A percentile compares a stretch with the other conserved stretches of the same genome.
These are phyloP conservation scores for Thecocarcelia acutangulata DNA, from an alignment of 2,888 invertebrate genomes.

Conservation along the genomic window DNA sequence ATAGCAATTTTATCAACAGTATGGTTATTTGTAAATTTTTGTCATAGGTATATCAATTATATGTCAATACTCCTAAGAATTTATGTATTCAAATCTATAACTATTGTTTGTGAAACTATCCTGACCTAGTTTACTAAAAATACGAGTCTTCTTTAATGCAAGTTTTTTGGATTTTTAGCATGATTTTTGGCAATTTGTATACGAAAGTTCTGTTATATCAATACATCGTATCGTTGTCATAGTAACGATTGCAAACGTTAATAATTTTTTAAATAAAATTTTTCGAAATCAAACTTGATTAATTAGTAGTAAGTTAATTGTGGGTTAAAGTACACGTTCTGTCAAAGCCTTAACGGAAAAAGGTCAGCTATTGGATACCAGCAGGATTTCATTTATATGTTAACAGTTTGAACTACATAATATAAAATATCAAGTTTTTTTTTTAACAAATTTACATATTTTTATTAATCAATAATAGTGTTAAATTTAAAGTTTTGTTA, in stretches of 20 bases:
- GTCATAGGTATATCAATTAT: too few species aligned
- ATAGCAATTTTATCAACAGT: too few species aligned
- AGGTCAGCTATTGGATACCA: conserved; percentile 1
- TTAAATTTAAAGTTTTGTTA: too few species aligned
- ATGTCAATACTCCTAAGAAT: too few species aligned
- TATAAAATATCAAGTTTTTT: background rate
- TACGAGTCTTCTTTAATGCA: conserved; percentile 4
- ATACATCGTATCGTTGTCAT: conserved; percentile 40
- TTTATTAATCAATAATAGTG: too few species aligned
- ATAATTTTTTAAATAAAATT: background rate
- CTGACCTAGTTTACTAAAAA: conserved; percentile 44
- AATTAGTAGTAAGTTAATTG: conserved; percentile 46
- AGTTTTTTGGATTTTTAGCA: conserved; percentile 14
- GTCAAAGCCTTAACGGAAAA: background rate
- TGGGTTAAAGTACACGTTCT: conserved; percentile 18
- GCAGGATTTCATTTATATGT: conserved; percentile 4
- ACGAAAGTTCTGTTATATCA: conserved; percentile 39
- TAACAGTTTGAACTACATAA: background rate
- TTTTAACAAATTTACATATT: too few species aligned
- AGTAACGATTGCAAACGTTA: conserved; percentile 12
- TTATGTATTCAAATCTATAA: too few species aligned
- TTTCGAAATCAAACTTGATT: background rate
- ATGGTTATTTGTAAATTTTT: too few species aligned
- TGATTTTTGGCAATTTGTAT: conserved; percentile 30
- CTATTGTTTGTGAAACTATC: conserved; percentile 20